Base-by-base conservation (phyloP, 2,797 vertebrate species). In the Heliangelus exortis region DNA sequence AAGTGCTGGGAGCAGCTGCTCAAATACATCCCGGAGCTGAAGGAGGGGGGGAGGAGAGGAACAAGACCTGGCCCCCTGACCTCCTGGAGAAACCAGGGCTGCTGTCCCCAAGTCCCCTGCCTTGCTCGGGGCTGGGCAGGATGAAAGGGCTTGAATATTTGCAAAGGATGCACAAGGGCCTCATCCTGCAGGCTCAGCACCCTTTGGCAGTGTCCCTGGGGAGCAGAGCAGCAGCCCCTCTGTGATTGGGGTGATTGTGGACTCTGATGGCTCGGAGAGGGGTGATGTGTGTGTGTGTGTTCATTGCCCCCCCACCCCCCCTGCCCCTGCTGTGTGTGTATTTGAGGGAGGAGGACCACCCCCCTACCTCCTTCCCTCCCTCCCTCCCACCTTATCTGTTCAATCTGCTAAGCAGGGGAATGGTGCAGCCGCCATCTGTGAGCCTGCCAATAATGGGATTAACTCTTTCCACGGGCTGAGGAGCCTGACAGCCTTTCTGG, bases 381-480 rank as follows among this genome's bases (percentile, higher is more conserved):
- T 84, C 54, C 58, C 77, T 84, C 54, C 89, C 4, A 39, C 78
- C 59, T 92, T 94, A 91, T 92, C 89, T 93, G 75, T 82, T 87
- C 83, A 92, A 92, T 91, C 92, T 87, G 92, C 93, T 95, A 91
- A 90, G 69, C 88, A 69, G 83, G 75, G 83, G 77, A 91, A 81
- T 71, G 84, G 59, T 50, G 85, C 92, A 58, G 85, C 28, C 83
- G 69, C 94, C 95, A 95, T 95, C 95, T 95, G 95, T 83, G 93
- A 95, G 92, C 93, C 76, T 80, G 93, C 92, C 95, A 95, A 69
- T 93, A 93, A 95, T 87, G 95, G 95, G 94, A 93, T 95, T 95
- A 95, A 95, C 91, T 95, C 94, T 78, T 93, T 92, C 91, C 79
- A 84, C 93, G 7, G 84, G 65, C 80, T 21, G 3, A 69, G 88